Conservation (phyloP, 2,113 vertebrate genomes). For the Sander lucioperca region DNA sequence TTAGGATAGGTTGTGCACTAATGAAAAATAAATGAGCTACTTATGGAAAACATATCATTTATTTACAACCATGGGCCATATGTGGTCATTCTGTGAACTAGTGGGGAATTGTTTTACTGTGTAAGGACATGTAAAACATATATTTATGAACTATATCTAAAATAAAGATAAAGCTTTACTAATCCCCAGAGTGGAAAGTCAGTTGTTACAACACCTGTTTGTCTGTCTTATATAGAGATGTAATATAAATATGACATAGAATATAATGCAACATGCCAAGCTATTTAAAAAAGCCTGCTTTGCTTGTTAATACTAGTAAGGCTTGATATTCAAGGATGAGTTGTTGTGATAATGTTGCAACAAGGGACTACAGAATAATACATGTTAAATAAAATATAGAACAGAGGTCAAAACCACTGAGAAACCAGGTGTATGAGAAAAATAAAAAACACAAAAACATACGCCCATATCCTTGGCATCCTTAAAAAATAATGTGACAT, state of each 20-base stretch:
- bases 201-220: no score
- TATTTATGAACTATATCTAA: constrained; percentile 6
- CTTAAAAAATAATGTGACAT: background rate
- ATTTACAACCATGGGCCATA: constrained; percentile 35
- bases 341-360: background rate
- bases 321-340: no score
- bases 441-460: background rate
- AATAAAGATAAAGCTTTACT: background rate
- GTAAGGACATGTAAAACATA: background rate
- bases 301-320: background rate
- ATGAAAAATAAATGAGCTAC: constrained; percentile 34
- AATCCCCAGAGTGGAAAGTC: no score
- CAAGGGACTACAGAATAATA: background rate
- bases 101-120: background rate
- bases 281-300: background rate
- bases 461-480: rapidly evolving
- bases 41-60: constrained; percentile 36
- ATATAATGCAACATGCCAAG: background rate
- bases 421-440: no score
- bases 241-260: no score
- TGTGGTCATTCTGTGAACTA: background rate
- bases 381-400: background rate
- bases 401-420: background rate
- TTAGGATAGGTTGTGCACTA: background rate
- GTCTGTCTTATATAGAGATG: no score